These are phyloP conservation scores for Pyrocephalus nanus DNA, from an alignment of 2,797 vertebrate species.

Conservation along the genomic window DNA sequence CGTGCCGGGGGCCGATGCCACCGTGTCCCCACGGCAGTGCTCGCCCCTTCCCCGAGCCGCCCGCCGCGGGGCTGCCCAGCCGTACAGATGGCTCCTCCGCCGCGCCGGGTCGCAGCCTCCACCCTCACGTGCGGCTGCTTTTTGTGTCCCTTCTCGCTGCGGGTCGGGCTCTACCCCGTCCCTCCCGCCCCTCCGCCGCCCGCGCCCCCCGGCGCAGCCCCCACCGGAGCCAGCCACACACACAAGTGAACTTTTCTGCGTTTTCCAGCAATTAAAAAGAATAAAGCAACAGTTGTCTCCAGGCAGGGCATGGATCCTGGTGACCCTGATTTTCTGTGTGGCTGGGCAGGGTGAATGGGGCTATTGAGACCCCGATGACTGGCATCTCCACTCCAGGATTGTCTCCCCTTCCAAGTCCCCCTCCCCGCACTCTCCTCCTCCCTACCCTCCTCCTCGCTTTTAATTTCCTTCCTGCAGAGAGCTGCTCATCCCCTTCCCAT, in stretches of 20 bases:
- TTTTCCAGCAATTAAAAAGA: slow-evolving; percentile 82
- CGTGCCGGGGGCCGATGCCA: fast-evolving
- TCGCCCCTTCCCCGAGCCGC: neutral
- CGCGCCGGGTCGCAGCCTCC: neutral
- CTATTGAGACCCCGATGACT: slow-evolving; percentile 83
- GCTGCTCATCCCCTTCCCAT: slow-evolving; percentile 65
- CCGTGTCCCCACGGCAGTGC: fast-evolving
- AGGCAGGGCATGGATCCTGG: slow-evolving; percentile 82
- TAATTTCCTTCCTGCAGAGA: slow-evolving; percentile 69
- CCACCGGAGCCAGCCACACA: slow-evolving; percentile 49
- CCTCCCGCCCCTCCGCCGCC: neutral
- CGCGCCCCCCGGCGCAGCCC: neutral
- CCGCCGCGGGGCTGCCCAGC: neutral
- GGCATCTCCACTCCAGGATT: slow-evolving; percentile 82
- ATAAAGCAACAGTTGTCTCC: slow-evolving; percentile 87
- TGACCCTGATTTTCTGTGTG: slow-evolving; percentile 92
- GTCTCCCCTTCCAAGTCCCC: slow-evolving; percentile 78
- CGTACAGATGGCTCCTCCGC: neutral
- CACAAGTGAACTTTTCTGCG: slow-evolving; percentile 65
- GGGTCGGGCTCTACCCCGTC: neutral
- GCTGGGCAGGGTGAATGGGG: slow-evolving; percentile 89
- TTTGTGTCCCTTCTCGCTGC: neutral
- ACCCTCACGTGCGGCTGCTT: neutral
- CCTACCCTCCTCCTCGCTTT: slow-evolving; percentile 56
- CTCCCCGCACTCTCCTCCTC: slow-evolving; percentile 48